Evolutionary conservation across 2,888 invertebrate genomes (phyloP).

Genomic region (Trachelus iudaicus): DNA sequence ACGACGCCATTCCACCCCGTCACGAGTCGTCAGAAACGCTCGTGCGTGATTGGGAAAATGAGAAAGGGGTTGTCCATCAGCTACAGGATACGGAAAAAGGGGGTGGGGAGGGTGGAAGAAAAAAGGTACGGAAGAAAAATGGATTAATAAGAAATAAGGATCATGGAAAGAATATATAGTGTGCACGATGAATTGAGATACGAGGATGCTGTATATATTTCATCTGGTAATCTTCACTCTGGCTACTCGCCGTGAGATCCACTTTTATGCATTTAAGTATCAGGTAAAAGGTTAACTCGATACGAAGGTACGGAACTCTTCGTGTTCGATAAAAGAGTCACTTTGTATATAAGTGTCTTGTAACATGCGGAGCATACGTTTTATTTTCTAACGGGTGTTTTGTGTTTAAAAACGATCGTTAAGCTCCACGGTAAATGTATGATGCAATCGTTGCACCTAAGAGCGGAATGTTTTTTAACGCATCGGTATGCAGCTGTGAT

Average conservation of each 20-base stretch:
- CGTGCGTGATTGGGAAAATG: background rate
- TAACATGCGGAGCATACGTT: background rate
- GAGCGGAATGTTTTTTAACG: constrained; percentile 8
- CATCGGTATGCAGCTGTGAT: constrained; percentile 14
- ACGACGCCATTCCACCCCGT: background rate
- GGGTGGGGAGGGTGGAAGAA: too few species aligned
- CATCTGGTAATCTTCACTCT: background rate
- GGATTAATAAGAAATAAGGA: background rate
- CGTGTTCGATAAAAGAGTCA: background rate
- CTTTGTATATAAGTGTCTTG: background rate
- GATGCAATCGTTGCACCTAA: constrained; percentile 3
- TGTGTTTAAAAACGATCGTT: background rate
- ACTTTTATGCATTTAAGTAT: background rate
- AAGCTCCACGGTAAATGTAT: constrained; percentile 3
- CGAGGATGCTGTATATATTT: background rate
- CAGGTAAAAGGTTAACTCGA: background rate
- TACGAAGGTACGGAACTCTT: background rate
- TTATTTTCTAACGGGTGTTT: background rate
- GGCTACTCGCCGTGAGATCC: background rate
- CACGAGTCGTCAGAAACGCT: background rate
- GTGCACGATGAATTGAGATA: background rate
- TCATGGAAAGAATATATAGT: background rate
- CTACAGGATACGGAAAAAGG: background rate
- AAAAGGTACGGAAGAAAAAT: background rate
- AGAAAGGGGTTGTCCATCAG: background rate